Evolutionary conservation across 1,140 invertebrate genomes (phyloP).

Genomic region (Drosophila pachea): DNA sequence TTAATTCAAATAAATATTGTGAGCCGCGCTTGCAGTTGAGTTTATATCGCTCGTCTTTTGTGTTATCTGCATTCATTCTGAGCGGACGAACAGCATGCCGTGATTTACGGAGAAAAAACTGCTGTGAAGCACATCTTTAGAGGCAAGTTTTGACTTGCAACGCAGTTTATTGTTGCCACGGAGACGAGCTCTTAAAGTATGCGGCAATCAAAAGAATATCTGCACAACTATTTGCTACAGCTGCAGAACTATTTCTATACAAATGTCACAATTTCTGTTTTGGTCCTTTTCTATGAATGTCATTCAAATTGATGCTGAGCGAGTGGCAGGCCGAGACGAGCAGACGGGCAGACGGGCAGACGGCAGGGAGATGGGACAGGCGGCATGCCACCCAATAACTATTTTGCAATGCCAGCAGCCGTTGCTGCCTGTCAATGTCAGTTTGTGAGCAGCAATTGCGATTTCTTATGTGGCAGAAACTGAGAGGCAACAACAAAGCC

Average conservation of each 20-base stretch:
- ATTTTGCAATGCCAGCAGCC: constrained; percentile 36
- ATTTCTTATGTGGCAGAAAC: constrained; percentile 44
- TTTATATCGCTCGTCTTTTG: too few relatives aligned
- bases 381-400: constrained; percentile 35
- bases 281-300: constrained; percentile 67
- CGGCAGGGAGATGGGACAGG: background rate
- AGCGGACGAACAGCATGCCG: background rate
- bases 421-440: constrained; percentile 62
- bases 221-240: constrained; percentile 69
- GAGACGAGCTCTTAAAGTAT: constrained; percentile 55
- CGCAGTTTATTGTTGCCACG: constrained; percentile 7
- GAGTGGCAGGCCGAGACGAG: constrained; percentile 35
- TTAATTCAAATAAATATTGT: too few relatives aligned
- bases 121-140: constrained; percentile 11
- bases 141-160: constrained; percentile 17
- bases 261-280: constrained; percentile 70
- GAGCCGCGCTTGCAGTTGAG: too few relatives aligned
- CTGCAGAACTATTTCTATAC: constrained; percentile 73
- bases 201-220: constrained; percentile 73
- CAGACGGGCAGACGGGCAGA: constrained; percentile 15
- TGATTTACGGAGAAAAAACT: background rate
- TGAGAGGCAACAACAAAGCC: constrained; percentile 39
- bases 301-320: constrained; percentile 72
- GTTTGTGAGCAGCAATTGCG: constrained; percentile 59
- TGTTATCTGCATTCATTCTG: too few relatives aligned